Base-by-base conservation (phyloP, 2,797 vertebrate genomes). In the Peromyscus aztecus region DNA sequence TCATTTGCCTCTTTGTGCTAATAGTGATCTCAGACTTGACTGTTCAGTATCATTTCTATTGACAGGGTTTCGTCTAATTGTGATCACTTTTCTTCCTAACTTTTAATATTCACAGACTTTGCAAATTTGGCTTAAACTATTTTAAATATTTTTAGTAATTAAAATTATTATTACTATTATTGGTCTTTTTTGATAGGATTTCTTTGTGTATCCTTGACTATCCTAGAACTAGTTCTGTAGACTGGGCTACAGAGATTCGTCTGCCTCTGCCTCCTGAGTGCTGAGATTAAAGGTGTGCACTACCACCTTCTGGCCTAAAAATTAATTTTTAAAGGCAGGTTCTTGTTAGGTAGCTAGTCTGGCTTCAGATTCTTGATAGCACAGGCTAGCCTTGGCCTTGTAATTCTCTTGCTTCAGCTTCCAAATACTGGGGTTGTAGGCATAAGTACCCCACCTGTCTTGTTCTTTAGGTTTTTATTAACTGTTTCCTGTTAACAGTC, bases 51-150 rank as follows among this genome's bases (percentile, higher is more conserved):
- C n/a, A 76, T 95, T 91, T 29, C 19, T 89, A 19, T 86, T 89
- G 52, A 95, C 37, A 75, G 49, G 49, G 52, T 90, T 94, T 85
- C 96, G 19, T 75, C 10, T 43, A 57, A 8, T 40, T 40, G 49
- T 40, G n/a, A 81, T 43, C 11, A 80, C 1, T 93, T 94, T 13
- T 91, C 29, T 71, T 65, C 67, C 40, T 82, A 82, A 19, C 14
- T 71, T 17, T 89, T 94, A 78, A 90, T 95, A 91, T 85, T 82
- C 57, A 86, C 29, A 73, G 0, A 75, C 57, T 95, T 89, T 73
- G 17, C 21, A 85, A 73, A 40, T 95, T 71, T 90, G 78, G 16
- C 63, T 82, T 94, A 65, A 95, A 59, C 29, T 85, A 12, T 13
- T 87, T 9, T 63, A 37, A 85, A 71, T 83, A 43, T 9, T 63